Evolutionary conservation across 2,797 vertebrate genomes (phyloP).

Genomic region (Microchirus variegatus): DNA sequence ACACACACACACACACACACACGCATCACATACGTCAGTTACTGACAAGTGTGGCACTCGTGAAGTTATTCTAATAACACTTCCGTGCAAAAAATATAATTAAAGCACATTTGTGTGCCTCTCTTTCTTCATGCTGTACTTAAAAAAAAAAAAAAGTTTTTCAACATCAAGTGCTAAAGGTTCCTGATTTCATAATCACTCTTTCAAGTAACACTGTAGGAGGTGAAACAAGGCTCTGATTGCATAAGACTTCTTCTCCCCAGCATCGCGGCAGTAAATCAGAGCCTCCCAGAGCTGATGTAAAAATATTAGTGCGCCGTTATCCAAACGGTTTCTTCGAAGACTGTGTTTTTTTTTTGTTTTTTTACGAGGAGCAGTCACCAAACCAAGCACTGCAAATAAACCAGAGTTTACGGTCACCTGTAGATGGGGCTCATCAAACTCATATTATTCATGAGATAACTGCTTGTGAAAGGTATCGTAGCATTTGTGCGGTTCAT

Average conservation of each 20-base stretch:
- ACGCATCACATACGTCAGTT: constrained; percentile 15
- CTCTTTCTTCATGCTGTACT: constrained; percentile 5
- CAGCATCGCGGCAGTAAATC: constrained; percentile 72
- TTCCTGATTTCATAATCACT: constrained; percentile 72
- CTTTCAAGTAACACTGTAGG: constrained; percentile 64
- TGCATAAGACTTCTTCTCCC: constrained; percentile 65
- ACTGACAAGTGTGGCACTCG: constrained; percentile 16
- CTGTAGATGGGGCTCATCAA: constrained; percentile 67
- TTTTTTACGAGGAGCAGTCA: constrained; percentile 69
- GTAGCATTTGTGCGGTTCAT: constrained; percentile 57
- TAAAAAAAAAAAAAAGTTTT: constrained; percentile 20
- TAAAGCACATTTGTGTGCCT: background rate
- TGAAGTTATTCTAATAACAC: background rate
- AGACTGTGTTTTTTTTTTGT: no score
- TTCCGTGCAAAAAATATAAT: background rate
- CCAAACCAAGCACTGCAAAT: constrained; percentile 50
- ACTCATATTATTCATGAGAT: constrained; percentile 75
- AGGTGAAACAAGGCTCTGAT: constrained; percentile 76
- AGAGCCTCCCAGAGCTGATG: constrained; percentile 64
- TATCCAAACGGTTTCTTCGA: constrained; percentile 75
- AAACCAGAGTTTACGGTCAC: constrained; percentile 68
- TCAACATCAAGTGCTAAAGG: constrained; percentile 20
- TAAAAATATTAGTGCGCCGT: constrained; percentile 79
- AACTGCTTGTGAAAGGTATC: constrained; percentile 67
- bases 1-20: no score